Base-by-base conservation (phyloP, 2,888 invertebrate genomes). In the Papilio elwesi region DNA sequence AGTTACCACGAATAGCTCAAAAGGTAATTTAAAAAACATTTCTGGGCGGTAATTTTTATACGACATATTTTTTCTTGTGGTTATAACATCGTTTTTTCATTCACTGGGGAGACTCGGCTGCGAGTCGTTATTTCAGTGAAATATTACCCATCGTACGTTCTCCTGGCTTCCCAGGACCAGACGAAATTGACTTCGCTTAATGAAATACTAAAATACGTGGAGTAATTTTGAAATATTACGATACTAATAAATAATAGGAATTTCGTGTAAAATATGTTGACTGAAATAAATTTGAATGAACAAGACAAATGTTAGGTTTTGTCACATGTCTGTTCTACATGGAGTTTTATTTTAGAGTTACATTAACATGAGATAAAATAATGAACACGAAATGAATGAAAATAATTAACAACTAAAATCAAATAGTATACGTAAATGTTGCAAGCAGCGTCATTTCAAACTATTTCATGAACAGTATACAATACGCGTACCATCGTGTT, bases 101-200 rank as follows among this genome's bases (percentile, higher is more conserved):
- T 82, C 81, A 78, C 82, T 77, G 81, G 85, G 84, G 82, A 81
- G 81, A 78, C 77, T 75, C 57, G 57, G 76, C 77, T 87, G 85
- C 85, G 82, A 80, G 79, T 80, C 70, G 83, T 87, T 85, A 86
- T 88, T 86, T 81, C 75, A 79, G 74, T 88, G 84, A 88, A 87
- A 87, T 85, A 90, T 86, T 81, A 79, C 80, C 81, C 77, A 78
- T 81, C 85, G 84, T 87, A 87, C 85, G 83, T 86, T 86, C 81
- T 78, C 80, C 75, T 68, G 77, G 71, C 75, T 77, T 70, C 75
- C 76, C 77, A 55, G 74, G 74, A 81, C 81, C 81, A 77, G 77
- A 77, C 81, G 82, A 86, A 87, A 88, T 89, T 87, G 85, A 88
- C 85, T 86, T 83, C 78, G 75, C 76, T 81, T 89, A 89, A 88